Evolutionary conservation across 2,113 vertebrate genomes (phyloP).

Genomic region (Platichthys stellatus): DNA sequence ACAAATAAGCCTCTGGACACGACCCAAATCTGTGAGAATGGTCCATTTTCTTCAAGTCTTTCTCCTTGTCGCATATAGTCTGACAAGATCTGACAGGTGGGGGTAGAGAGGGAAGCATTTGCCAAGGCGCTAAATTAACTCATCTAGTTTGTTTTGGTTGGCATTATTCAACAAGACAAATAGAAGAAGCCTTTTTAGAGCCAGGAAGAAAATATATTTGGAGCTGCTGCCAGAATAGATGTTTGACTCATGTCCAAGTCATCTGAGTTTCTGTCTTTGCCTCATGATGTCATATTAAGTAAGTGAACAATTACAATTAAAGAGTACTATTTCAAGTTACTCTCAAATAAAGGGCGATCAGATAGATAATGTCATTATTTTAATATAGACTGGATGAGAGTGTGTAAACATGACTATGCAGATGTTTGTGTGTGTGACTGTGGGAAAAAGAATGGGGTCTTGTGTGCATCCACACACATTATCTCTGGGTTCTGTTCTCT

Average conservation of each 20-base stretch:
- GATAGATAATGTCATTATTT: constrained; percentile 1
- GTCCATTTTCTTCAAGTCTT: constrained; percentile 32
- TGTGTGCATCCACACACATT: neutral
- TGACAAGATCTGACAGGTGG: constrained; percentile 55
- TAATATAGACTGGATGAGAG: neutral
- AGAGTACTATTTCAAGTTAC: neutral
- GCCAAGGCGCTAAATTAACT: constrained; percentile 38
- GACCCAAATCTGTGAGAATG: constrained; percentile 53
- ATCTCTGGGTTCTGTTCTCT: neutral
- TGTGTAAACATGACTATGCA: neutral
- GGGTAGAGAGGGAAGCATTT: constrained; percentile 9
- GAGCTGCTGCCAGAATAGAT: constrained; percentile 1
- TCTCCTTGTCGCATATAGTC: constrained; percentile 26
- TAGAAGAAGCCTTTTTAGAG: constrained; percentile 30
- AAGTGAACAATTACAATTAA: constrained; percentile 21
- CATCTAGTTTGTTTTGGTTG: constrained; percentile 42
- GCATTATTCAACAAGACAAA: constrained; percentile 38
- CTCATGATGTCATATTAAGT: constrained; percentile 23
- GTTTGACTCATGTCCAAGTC: constrained; percentile 1
- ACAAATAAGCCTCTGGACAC: constrained; percentile 66
- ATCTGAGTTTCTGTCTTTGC: constrained; percentile 19
- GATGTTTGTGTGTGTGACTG: neutral
- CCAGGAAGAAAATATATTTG: constrained; percentile 21
- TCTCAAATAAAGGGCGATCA: constrained; percentile 14
- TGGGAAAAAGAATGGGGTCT: constrained; percentile 11